Conservation (phyloP, 2,888 invertebrate species). For the Acrobasis suavella region DNA sequence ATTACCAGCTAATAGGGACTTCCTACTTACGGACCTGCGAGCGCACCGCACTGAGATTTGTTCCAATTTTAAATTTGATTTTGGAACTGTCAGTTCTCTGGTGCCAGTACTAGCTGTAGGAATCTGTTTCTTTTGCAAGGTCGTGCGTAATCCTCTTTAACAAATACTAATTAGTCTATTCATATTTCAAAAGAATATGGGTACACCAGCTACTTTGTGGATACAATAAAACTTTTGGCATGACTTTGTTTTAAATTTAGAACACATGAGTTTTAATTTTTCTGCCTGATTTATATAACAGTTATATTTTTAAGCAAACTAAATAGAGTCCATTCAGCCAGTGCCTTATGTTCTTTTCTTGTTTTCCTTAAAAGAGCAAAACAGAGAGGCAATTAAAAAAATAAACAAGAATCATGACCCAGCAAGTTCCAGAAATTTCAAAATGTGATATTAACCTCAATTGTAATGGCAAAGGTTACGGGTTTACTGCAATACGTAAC, state of each 20-base stretch:
- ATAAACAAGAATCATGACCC: conserved; percentile 6
- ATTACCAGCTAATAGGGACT: conserved; percentile 78
- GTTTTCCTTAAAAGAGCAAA: conserved; percentile 2
- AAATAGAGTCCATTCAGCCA: background rate
- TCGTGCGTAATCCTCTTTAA: too few relatives aligned
- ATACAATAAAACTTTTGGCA: too few relatives aligned
- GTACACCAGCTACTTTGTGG: too few relatives aligned
- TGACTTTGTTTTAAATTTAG: background rate
- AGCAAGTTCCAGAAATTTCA: conserved; percentile 21
- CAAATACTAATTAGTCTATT: background rate
- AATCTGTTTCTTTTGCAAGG: background rate
- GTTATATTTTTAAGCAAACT: background rate
- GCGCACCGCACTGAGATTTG: conserved; percentile 72
- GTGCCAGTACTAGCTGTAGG: conserved; percentile 1
- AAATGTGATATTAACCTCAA: conserved; percentile 22
- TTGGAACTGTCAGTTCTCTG: conserved; percentile 43
- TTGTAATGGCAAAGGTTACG: conserved; percentile 22
- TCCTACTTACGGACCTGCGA: conserved; percentile 72
- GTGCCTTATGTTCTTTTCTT: background rate
- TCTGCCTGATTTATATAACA: background rate
- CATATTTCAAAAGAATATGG: background rate
- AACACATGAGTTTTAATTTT: background rate
- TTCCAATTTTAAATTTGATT: conserved; percentile 70
- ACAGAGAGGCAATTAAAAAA: conserved; percentile 18
- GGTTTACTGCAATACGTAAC: conserved; percentile 16